These are phyloP conservation scores for Sebastes minor DNA, from an alignment of 2,797 vertebrate genomes.

Conservation along the genomic window DNA sequence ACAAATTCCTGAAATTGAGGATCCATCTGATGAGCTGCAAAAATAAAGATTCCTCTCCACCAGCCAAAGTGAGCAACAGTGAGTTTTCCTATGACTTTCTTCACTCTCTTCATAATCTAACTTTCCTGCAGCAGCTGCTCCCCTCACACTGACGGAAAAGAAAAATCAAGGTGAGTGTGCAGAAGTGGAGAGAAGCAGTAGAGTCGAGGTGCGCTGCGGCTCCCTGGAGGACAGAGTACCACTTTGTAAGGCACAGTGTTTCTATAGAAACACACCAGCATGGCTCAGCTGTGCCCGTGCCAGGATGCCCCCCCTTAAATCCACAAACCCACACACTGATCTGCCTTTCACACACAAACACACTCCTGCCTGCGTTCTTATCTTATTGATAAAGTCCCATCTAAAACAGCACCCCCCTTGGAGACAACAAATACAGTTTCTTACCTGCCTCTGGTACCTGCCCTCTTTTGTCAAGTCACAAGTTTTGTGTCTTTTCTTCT, in stretches of 20 bases:
- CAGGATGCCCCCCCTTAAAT: constrained; percentile 41
- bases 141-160: neutral
- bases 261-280: constrained; percentile 75
- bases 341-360: constrained; percentile 10
- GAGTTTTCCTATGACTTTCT: neutral
- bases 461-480: constrained; percentile 77
- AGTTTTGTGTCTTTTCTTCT: constrained; percentile 71
- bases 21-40: neutral
- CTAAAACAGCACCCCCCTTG: neutral
- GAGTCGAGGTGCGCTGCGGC: neutral
- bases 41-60: neutral
- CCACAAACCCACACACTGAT: constrained; percentile 20
- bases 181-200: constrained; percentile 1
- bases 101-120: neutral
- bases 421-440: constrained; percentile 57
- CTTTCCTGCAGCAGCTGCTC: neutral
- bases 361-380: neutral
- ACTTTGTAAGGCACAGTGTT: constrained; percentile 51
- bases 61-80: constrained; percentile 7
- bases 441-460: constrained; percentile 85
- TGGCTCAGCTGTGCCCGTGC: constrained; percentile 35
- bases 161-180: constrained; percentile 18
- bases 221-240: constrained; percentile 42
- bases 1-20: neutral
- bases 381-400: constrained; percentile 8